Evolutionary conservation across 2,888 invertebrate genomes (phyloP).

Genomic region (Blastobasis lacticolella): DNA sequence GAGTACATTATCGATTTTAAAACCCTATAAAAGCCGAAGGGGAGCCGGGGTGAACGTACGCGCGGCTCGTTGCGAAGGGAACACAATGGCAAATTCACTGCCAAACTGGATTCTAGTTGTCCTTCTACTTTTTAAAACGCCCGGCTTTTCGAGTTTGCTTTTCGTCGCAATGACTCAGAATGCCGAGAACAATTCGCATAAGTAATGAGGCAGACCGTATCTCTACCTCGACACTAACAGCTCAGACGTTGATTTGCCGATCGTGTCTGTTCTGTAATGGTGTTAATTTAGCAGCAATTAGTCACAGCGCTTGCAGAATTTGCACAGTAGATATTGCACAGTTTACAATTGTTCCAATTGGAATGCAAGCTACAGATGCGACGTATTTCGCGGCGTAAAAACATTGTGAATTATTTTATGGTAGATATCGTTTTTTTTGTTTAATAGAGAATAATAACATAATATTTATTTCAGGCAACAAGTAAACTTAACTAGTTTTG

Average conservation of each 20-base stretch:
- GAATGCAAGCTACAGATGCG: too few species aligned
- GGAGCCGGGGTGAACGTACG: conserved; percentile 59
- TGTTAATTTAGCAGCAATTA: conserved; percentile 6
- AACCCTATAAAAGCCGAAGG: conserved; percentile 53
- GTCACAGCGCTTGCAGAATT: neutral
- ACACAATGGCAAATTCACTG: conserved; percentile 37
- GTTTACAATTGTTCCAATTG: too few species aligned
- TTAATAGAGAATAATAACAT: too few species aligned
- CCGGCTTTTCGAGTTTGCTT: conserved; percentile 27
- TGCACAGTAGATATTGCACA: neutral
- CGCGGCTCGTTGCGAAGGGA: conserved; percentile 30
- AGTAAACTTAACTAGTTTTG: too few species aligned
- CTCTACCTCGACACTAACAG: conserved; percentile 12
- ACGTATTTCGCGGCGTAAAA: too few species aligned
- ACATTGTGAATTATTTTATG: too few species aligned
- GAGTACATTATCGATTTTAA: conserved; percentile 51
- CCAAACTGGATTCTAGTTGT: conserved; percentile 48
- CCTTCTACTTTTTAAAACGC: conserved; percentile 19
- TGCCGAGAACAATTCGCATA: too few species aligned
- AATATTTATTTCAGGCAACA: too few species aligned
- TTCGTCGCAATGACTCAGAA: conserved; percentile 20
- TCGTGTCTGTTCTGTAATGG: neutral
- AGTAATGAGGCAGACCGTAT: too few species aligned
- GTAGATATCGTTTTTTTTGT: too few species aligned
- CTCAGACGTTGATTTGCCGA: neutral